Base-by-base conservation (phyloP, 2,888 invertebrate species). In the Drosophila emarginata region DNA sequence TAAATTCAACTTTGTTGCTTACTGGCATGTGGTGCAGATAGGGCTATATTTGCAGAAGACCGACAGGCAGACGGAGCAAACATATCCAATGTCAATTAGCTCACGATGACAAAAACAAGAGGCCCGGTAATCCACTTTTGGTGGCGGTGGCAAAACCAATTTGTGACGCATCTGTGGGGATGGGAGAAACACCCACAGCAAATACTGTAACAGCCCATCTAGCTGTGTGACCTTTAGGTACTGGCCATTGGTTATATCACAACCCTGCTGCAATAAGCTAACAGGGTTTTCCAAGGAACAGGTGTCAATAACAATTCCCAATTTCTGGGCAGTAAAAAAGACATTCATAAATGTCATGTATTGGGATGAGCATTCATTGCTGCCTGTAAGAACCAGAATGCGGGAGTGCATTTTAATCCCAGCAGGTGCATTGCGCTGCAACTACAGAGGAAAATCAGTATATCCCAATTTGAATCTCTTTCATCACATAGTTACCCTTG, bases 271-370 rank as follows among this genome's bases (percentile, higher is more conserved):
- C 58, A 99, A 93, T 21, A 99, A 92, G 77, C 97, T 97, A 51
- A 98, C 94, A 80, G 98, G 97, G 88, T 97, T 96, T 91, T 97
- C 97, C 81, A 99, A 92, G 1, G 98, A 96, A 89, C 99, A 99
- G 2, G 98, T 97, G 92, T 99, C 99, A 54, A 99, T 94, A 5
- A 96, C 94, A 50, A 98, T 95, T 92, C 96, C 96, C 93, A 97
- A 94, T 80, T 95, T 95, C 92, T 95, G 97, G 1, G 99, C 98
- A 2, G 99, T 97, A 89, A 99, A 99, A 91, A 99, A 98, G 2
- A 97, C 96, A 91, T 99, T 99, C 98, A 99, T 99, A 86, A 98
- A 98, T 89, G 97, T 98, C 95, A 99, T 98, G 88, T 99, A 99
- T 90, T 99, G 99, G 0, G 97, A 96, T 0, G 97, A 96, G 4